Conservation (phyloP, 2,888 invertebrate species). For the Alviniconcha strummeri region DNA sequence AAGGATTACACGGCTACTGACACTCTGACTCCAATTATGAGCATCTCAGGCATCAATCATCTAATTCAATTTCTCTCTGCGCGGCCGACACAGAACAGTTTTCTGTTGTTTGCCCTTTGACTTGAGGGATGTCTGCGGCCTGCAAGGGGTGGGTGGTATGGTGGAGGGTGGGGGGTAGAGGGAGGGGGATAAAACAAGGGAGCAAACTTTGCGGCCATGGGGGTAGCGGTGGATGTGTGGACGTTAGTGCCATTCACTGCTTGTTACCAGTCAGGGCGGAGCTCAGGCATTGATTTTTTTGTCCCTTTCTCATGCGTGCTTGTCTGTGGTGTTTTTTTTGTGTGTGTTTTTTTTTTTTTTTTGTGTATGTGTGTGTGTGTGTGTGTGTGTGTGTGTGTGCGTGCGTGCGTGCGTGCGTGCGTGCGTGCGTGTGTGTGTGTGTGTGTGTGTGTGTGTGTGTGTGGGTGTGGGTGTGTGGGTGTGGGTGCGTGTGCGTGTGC, state of each 20-base stretch:
- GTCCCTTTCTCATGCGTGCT: too few species aligned
- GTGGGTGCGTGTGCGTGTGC: background rate
- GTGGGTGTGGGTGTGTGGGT: background rate
- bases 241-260: too few species aligned
- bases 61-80: slow-evolving; percentile 4
- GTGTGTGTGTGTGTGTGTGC: background rate
- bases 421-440: background rate
- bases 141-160: background rate
- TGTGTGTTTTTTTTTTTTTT: too few species aligned
- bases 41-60: slow-evolving; percentile 7
- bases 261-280: too few species aligned
- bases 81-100: background rate
- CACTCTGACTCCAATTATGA: background rate
- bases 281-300: too few species aligned
- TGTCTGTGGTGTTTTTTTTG: too few species aligned
- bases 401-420: background rate
- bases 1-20: slow-evolving; percentile 3
- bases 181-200: background rate
- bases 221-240: background rate
- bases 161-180: too few species aligned
- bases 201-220: background rate
- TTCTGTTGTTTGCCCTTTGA: background rate
- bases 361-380: background rate
- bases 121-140: background rate
- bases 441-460: background rate